Evolutionary conservation across 64 coral and sea anemone genomes (phyloP), one percentile per base, ranked within the genome.

Genomic region (Acropora yongei): DNA sequence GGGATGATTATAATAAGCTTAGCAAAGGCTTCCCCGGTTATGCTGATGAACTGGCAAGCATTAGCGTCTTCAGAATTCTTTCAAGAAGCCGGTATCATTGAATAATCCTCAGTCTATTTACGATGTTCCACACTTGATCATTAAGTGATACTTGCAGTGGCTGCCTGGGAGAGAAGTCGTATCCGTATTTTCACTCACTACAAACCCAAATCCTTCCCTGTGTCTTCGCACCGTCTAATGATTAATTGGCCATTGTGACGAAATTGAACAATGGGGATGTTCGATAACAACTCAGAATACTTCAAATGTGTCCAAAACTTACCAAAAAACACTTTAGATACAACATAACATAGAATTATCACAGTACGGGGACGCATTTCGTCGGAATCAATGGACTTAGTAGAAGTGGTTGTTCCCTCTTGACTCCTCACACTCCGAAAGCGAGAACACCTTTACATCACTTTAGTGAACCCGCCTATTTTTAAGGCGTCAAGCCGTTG

Each of bases 401-500:
- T 48, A 60, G 65, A 82, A 82, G 79, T 82, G 57, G 16, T 85
- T 48, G 63, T 72, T 72, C 41, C 82, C 82, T 65, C 46, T 85
- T 85, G 44, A 72, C 81, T 49, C 82, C 72, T 71, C 18, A 49
- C 44, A 85, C 82, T 19, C 49, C 61, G 41, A 66, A 84, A 84
- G 60, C 43, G 43, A 84, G 61, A 68, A 84, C 60, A 65, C 61
- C 82, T 68, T 85, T 71, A 68, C 82, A 85, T 65, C 63, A 14
- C 14, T 72, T 48, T 8, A 65, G 63, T 85, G 44, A 72, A 85
- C 82, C 61, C 82, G 65, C 82, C 82, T 47, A 19, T 71, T 85
- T 85, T 85, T 47, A 30, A 47, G 61, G 82, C 82, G 63, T 85
- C 82, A 85, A 85, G 72, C 65, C 63, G 63, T 85, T 72, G 61